These are phyloP conservation scores for Tinea semifulvella DNA, from an alignment of 2,888 invertebrate genomes.

Conservation along the genomic window DNA sequence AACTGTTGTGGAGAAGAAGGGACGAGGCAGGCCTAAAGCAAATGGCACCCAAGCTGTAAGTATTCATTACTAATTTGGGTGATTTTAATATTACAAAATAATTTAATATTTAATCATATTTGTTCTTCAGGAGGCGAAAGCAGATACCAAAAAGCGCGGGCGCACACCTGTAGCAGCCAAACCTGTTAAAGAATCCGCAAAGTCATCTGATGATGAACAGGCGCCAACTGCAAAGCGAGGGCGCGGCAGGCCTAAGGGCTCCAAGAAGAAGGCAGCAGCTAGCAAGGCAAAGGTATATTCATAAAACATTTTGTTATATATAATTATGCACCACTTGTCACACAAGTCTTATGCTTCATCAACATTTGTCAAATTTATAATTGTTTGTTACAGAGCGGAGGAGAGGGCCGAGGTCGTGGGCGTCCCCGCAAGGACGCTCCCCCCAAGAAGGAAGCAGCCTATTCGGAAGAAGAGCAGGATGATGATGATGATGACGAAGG, in stretches of 20 bases:
- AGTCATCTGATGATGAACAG: constrained; percentile 62
- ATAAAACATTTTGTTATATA: constrained; percentile 8
- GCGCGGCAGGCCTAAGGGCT: constrained; percentile 63
- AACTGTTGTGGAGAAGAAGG: constrained; percentile 61
- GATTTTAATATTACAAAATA: neutral
- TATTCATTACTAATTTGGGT: constrained; percentile 15
- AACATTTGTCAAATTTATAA: neutral
- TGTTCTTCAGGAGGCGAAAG: constrained; percentile 54
- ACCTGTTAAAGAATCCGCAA: constrained; percentile 59
- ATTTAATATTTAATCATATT: neutral
- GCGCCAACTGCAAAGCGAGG: constrained; percentile 64
- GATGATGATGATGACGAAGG: constrained; percentile 58
- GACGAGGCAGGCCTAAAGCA: constrained; percentile 59
- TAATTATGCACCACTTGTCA: constrained; percentile 10
- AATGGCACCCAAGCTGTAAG: constrained; percentile 59
- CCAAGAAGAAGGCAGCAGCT: constrained; percentile 59
- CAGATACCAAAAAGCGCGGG: constrained; percentile 56
- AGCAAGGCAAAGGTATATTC: constrained; percentile 47
- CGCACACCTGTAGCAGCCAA: constrained; percentile 43
- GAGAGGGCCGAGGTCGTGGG: constrained; percentile 55
- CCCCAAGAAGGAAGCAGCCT: constrained; percentile 59
- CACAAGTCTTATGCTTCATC: too few relatives aligned
- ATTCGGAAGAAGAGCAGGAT: constrained; percentile 59
- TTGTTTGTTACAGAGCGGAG: constrained; percentile 17
- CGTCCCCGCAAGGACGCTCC: constrained; percentile 59